A percentile compares a stretch with the other conserved stretches of the same genome.
Conservation (phyloP, 2,888 invertebrate species). For the Scaptomyza caliginosa region DNA sequence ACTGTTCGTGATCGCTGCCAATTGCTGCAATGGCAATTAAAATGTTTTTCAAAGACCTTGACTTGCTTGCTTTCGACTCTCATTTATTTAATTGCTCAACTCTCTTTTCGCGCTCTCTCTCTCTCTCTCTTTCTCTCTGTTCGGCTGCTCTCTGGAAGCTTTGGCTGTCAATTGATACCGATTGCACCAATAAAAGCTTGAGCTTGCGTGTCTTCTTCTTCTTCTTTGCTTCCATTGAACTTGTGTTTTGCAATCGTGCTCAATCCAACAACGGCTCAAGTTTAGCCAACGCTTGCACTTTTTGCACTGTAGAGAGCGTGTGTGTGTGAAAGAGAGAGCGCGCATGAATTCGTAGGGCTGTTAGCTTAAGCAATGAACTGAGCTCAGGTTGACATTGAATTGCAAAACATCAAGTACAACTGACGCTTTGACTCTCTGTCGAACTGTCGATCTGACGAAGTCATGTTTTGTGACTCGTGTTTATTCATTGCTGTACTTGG, state of each 20-base stretch:
- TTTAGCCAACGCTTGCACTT: constrained; percentile 52
- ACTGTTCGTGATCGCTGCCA: constrained; percentile 32
- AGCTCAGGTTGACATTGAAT: constrained; percentile 51
- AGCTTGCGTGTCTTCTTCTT: constrained; percentile 5
- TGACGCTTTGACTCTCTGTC: too few species aligned
- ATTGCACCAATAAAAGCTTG: constrained; percentile 29
- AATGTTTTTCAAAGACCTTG: constrained; percentile 63
- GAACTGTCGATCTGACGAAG: constrained; percentile 6
- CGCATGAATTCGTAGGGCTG: constrained; percentile 30
- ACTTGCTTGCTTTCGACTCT: constrained; percentile 46
- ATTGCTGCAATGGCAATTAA: constrained; percentile 55
- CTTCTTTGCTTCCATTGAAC: constrained; percentile 28
- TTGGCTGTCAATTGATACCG: constrained; percentile 43
- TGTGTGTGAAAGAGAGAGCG: neutral
- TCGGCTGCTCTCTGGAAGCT: constrained; percentile 26
- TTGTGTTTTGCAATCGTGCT: constrained; percentile 43
- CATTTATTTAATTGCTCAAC: constrained; percentile 6
- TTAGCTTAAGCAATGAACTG: constrained; percentile 46
- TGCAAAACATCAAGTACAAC: constrained; percentile 14
- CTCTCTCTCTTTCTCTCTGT: constrained; percentile 7
- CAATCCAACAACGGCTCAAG: constrained; percentile 49
- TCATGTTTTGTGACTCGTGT: constrained; percentile 30
- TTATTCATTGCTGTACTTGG: constrained; percentile 31
- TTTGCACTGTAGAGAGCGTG: neutral
- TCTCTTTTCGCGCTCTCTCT: too few species aligned